These are phyloP conservation scores for Corythaixoides concolor DNA, from an alignment of 2,113 vertebrate species.

Conservation along the genomic window DNA sequence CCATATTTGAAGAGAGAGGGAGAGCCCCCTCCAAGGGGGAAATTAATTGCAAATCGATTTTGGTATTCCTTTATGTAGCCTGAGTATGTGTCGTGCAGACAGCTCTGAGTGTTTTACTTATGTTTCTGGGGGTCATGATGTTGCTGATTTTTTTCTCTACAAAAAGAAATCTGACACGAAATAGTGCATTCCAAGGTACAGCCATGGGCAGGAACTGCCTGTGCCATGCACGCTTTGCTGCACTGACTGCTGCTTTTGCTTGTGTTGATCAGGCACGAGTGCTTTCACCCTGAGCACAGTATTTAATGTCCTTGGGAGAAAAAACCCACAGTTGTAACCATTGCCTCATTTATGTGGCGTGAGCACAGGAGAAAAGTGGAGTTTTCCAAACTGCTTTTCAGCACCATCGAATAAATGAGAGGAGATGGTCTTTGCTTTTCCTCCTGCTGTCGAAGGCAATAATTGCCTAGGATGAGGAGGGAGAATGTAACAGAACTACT, in stretches of 20 bases:
- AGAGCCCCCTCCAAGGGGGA: fast-evolving
- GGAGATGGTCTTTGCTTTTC: background rate
- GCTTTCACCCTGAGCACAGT: background rate
- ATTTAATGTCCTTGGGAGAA: background rate
- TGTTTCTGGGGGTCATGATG: background rate
- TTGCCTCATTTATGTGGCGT: background rate
- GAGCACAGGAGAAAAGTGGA: background rate
- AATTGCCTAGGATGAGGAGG: background rate
- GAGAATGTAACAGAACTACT: background rate
- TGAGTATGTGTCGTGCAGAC: background rate
- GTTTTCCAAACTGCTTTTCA: background rate
- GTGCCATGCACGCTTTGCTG: background rate
- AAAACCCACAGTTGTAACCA: background rate
- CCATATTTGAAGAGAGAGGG: background rate
- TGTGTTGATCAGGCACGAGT: fast-evolving
- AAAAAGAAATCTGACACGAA: background rate
- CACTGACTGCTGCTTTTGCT: background rate
- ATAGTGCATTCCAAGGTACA: background rate
- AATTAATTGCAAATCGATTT: background rate
- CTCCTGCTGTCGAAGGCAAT: background rate
- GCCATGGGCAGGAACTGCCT: background rate
- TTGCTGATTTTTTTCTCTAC: background rate
- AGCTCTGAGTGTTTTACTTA: background rate
- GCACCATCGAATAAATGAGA: background rate
- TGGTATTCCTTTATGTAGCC: background rate